Evolutionary conservation across 2,797 vertebrate genomes (phyloP).

Genomic region (Limosa lapponica): DNA sequence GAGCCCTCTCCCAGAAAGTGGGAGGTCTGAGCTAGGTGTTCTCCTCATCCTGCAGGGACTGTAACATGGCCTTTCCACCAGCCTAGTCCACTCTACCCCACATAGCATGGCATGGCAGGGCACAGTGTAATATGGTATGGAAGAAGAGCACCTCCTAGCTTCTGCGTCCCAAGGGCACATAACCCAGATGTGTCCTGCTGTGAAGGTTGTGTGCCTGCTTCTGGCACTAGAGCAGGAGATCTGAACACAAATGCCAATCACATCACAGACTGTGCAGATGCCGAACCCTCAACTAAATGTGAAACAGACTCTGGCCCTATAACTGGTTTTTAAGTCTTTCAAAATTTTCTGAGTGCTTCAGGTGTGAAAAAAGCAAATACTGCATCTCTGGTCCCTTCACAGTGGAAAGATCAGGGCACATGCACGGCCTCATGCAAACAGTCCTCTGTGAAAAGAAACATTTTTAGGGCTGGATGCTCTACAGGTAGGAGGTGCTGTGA

Average conservation of each 20-base stretch:
- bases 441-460: not conserved
- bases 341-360: not conserved
- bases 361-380: not conserved
- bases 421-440: not conserved
- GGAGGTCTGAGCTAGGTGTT: not conserved
- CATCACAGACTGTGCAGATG: accelerated
- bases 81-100: not conserved
- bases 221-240: not conserved
- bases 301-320: not conserved
- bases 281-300: not conserved
- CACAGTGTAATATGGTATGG: accelerated
- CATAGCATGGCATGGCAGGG: not conserved
- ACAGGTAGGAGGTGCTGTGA: not conserved
- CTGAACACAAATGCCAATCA: not conserved
- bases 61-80: not conserved
- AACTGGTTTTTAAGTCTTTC: not conserved
- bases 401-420: not conserved
- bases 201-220: not conserved
- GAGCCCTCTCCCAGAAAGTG: not conserved
- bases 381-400: not conserved
- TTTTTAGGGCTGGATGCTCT: not conserved
- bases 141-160: not conserved
- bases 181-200: accelerated
- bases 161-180: not conserved
- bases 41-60: not conserved